These are phyloP conservation scores for Aphyosemion australe DNA, from an alignment of 2,113 vertebrate genomes.

Conservation along the genomic window DNA sequence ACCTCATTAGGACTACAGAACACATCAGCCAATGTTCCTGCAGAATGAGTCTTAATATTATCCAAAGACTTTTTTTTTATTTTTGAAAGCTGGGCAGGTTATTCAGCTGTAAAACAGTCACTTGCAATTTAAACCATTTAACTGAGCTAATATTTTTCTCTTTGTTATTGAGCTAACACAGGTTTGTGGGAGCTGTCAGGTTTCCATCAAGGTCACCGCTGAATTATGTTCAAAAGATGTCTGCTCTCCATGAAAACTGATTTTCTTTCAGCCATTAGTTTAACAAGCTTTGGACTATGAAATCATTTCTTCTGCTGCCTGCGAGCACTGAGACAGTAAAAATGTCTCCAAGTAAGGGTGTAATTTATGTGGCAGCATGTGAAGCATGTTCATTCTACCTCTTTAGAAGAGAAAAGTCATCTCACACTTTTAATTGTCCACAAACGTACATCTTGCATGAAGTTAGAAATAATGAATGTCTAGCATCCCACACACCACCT, in stretches of 20 bases:
- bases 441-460: too few relatives aligned
- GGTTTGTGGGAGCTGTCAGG: background rate
- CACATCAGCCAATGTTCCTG: slow-evolving; percentile 6
- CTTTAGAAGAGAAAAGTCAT: too few relatives aligned
- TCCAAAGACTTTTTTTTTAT: slow-evolving; percentile 2
- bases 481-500: too few relatives aligned
- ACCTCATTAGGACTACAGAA: background rate
- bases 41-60: background rate
- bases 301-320: too few relatives aligned
- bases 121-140: background rate
- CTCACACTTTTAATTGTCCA: too few relatives aligned
- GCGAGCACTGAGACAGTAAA: background rate
- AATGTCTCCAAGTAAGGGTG: background rate
- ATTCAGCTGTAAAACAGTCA: background rate
- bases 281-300: background rate
- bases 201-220: background rate
- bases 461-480: too few relatives aligned
- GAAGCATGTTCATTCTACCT: too few relatives aligned
- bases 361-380: too few relatives aligned
- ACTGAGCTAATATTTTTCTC: background rate
- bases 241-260: background rate
- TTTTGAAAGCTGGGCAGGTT: slow-evolving; percentile 3
- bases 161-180: background rate
- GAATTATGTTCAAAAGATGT: background rate
- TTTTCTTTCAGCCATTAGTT: background rate